Base-by-base conservation (phyloP, 2,888 invertebrate genomes). In the Eugnorisma glareosa region DNA sequence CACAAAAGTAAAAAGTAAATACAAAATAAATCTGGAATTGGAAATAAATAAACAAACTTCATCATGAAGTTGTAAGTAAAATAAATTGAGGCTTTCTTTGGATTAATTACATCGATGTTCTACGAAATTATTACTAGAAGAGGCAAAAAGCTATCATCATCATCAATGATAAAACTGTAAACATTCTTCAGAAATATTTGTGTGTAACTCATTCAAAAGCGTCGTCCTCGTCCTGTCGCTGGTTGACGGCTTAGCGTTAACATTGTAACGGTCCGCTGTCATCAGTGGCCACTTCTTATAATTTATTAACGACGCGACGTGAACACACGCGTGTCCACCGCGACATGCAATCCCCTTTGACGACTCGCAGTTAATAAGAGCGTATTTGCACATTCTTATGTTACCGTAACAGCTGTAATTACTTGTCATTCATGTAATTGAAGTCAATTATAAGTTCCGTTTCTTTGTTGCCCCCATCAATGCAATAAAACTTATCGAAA, bases 201-300 rank as follows among this genome's bases (percentile, higher is more conserved):
- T 67, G 15, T 72, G 67, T 57, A 54, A n/a, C 66, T 84, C 67
- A 81, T 84, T 61, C 31, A 81, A 74, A 45, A 57, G 54, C 48
- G 40, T 48, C 61, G 43, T 70, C 67, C 67, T 51, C 51, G 43
- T 85, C 81, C 82, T 82, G 87, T 76, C 63, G 70, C 77, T 51
- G 68, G 48, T 75, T 85, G 85, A 81, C 82, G 75, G 51, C 83
- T 75, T 78, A 79, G 84, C 82, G 84, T 81, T 85, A 85, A 76
- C 74, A 67, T 74, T 67, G 64, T 87, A 85, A 87, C 86, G 82
- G 75, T 79, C 43, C 57, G 70, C 74, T 79, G 76, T 72, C 79
- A 66, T 70, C 82, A 79, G 73, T 71, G 67, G 43, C 75, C 64
- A 75, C 48, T 77, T 81, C 69, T 68, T 69, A 70, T 85, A 75